A percentile compares a stretch with the other conserved stretches of the same genome.
Conservation (phyloP, 1,140 invertebrate genomes). For the Schlechtendalia chinensis region DNA sequence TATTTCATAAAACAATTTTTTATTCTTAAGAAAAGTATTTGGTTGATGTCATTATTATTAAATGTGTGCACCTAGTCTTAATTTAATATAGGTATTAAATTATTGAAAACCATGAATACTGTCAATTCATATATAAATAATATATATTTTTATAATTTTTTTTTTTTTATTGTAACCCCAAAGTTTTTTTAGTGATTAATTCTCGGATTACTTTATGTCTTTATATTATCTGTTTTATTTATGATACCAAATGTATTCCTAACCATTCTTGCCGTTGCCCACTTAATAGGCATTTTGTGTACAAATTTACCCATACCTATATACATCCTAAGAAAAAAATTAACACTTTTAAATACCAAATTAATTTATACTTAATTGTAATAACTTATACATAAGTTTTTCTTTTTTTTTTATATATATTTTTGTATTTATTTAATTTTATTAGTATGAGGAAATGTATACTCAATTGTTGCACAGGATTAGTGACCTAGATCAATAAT, state of each 20-base stretch:
- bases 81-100: conserved; percentile 1
- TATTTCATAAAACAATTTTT: conserved; percentile 7
- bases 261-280: conserved; percentile 27
- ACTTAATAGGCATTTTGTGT: background rate
- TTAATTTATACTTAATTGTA: conserved; percentile 26
- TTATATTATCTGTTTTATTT: background rate
- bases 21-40: background rate
- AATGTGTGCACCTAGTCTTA: conserved; percentile 15
- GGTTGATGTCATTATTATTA: conserved; percentile 1
- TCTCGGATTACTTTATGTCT: background rate
- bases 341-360: background rate
- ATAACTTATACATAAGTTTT: background rate
- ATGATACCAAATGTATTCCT: conserved; percentile 9
- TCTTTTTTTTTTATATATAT: conserved; percentile 18
- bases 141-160: conserved; percentile 9
- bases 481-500: conserved; percentile 38
- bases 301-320: conserved; percentile 13
- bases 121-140: conserved; percentile 6
- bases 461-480: conserved; percentile 8
- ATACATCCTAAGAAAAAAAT: background rate
- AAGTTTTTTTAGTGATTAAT: conserved; percentile 7
- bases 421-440: conserved; percentile 26
- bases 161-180: conserved; percentile 25
- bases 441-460: conserved; percentile 25
- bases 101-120: background rate